These are phyloP conservation scores for Oreortyx pictus DNA, from an alignment of 2,797 vertebrate genomes.

Conservation along the genomic window DNA sequence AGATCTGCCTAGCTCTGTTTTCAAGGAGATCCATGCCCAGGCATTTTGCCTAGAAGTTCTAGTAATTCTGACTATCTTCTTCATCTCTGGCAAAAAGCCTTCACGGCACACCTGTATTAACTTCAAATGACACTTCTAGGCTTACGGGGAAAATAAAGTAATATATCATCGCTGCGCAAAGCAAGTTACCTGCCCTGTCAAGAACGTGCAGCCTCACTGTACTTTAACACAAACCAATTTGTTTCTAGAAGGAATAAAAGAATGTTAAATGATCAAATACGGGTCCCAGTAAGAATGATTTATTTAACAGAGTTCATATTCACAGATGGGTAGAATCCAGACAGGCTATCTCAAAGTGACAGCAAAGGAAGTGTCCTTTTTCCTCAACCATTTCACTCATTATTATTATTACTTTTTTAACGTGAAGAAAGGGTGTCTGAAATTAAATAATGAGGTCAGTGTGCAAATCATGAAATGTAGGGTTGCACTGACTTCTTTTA, in stretches of 20 bases:
- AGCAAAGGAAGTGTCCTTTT: background rate
- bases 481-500: background rate
- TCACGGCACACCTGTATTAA: background rate
- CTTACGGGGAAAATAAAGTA: background rate
- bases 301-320: background rate
- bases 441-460: background rate
- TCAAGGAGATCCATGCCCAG: background rate
- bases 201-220: background rate
- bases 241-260: background rate
- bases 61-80: background rate
- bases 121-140: background rate
- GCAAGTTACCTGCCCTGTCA: background rate
- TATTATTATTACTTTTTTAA: background rate
- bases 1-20: background rate
- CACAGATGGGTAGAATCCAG: rapidly evolving
- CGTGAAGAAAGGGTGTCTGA: background rate
- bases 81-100: background rate
- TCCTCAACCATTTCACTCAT: background rate
- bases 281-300: background rate
- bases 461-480: background rate
- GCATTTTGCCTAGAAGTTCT: background rate
- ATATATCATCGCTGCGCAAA: background rate
- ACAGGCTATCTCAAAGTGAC: background rate
- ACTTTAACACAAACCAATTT: background rate
- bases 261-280: background rate